phyloP scores from a whole-genome alignment of 2,888 invertebrate species.

The Rhogogaster chlorosoma region DNA sequence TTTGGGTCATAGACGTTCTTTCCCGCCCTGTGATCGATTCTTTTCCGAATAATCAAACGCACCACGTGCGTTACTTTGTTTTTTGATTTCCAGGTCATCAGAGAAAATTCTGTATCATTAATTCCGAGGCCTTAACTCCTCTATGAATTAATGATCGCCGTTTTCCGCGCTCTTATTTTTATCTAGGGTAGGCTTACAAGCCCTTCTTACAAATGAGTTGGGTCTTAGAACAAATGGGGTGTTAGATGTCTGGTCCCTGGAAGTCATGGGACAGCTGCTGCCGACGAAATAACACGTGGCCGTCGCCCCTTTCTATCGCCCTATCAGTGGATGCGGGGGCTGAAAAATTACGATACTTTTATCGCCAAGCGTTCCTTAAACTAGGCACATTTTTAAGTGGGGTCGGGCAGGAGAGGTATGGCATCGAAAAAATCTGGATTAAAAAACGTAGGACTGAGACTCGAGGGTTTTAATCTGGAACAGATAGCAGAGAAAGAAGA shows the following conservation, averaged over 20 bases:
- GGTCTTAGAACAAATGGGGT: constrained; percentile 64
- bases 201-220: constrained; percentile 66
- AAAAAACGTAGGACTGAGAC: background rate
- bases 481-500: background rate
- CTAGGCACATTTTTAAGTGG: constrained; percentile 50
- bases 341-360: constrained; percentile 69
- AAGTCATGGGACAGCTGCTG: constrained; percentile 59
- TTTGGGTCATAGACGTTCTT: background rate
- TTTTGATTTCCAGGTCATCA: background rate
- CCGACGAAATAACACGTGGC: constrained; percentile 58
- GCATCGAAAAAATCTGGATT: background rate
- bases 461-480: background rate
- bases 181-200: constrained; percentile 59
- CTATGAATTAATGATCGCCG: constrained; percentile 42
- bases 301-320: constrained; percentile 58
- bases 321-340: constrained; percentile 58
- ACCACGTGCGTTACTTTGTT: background rate
- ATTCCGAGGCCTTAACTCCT: background rate
- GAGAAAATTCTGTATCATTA: background rate
- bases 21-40: background rate
- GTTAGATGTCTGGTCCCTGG: constrained; percentile 59
- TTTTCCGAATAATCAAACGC: background rate
- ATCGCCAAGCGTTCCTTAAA: constrained; percentile 59
- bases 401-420: background rate
- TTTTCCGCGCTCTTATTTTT: constrained; percentile 62